Evolutionary conservation across 2,888 invertebrate species (phyloP), one percentile per base, ranked within the genome.

Genomic region (Limnephilus rhombicus): DNA sequence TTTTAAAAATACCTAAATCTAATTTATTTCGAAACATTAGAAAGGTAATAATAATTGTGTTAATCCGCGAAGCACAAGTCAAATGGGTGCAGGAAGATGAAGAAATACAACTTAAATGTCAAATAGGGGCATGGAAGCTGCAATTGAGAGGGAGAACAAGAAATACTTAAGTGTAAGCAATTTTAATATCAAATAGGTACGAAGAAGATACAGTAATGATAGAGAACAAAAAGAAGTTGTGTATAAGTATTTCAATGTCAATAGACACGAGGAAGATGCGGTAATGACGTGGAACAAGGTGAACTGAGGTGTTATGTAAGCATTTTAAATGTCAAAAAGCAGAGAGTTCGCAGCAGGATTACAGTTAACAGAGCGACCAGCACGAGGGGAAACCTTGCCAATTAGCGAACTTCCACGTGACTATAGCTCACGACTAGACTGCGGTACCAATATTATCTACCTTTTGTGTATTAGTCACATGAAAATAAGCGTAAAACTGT

Each of bases 241-340:
- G 5, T 24, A 0, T 68, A 49, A 49, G 49, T 15, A 49, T 15
- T 49, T 49, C 49, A 49, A 49, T 15, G 49, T 49, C 13, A 49
- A 49, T 15, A 49, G 49, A 49, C 49, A 49, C 49, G 49, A 49
- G 49, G 49, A 49, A 49, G 13, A 49, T 49, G 49, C 49, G 2
- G 49, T 49, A 49, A 49, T 3, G 49, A 3, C 9, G 49, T 0
- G 15, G 49, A 49, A 49, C 49, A 15, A 49, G 2, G 7, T 45
- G 45, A 45, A 45, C 45, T 45, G 45, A 45, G 13, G 49, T 49
- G 45, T 41, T 41, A 7, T 24, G 18, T n/a, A 1, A 68, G 24
- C 68, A 68, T 24, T 86, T 86, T 86, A 45, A 86, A 86, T 86
- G 86, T 86, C 86, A 86, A 45, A 86, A n/a, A 41, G n/a, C 53